Evolutionary conservation across 2,888 invertebrate genomes (phyloP).

Genomic region (Eretmocerus hayati): DNA sequence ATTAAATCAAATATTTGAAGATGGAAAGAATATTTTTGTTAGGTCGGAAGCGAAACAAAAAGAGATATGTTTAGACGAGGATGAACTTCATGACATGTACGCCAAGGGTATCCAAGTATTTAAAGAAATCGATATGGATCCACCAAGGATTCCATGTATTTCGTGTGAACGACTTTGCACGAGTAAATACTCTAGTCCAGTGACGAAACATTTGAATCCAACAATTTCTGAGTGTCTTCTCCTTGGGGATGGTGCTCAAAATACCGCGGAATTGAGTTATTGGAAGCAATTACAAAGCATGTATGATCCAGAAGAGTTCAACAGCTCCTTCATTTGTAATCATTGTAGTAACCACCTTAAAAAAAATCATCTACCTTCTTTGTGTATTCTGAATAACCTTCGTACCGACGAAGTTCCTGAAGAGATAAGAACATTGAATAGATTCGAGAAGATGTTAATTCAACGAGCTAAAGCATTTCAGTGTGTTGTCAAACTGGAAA

Average conservation of each 20-base stretch:
- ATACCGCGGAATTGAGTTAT: neutral
- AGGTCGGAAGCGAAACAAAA: constrained; percentile 3
- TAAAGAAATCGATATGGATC: constrained; percentile 20
- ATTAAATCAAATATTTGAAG: neutral
- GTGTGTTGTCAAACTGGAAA: constrained; percentile 29
- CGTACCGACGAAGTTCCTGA: constrained; percentile 11
- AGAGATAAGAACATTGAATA: constrained; percentile 23
- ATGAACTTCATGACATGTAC: too few species aligned
- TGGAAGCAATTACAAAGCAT: neutral
- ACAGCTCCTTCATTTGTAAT: neutral
- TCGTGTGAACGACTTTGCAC: constrained; percentile 24
- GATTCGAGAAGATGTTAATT: constrained; percentile 30
- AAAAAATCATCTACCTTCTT: neutral
- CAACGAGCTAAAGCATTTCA: constrained; percentile 27
- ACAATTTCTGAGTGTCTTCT: neutral
- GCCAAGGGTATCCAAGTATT: too few species aligned
- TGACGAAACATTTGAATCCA: neutral
- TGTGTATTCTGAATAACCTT: constrained; percentile 3
- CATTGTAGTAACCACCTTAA: neutral
- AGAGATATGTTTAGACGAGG: too few species aligned
- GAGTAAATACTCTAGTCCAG: neutral
- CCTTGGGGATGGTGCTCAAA: too few species aligned
- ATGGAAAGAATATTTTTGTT: neutral
- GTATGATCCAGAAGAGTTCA: too few species aligned
- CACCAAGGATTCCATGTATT: too few species aligned